These are phyloP conservation scores for Syngnathoides biaculeatus DNA, from an alignment of 2,113 vertebrate genomes.

Conservation along the genomic window DNA sequence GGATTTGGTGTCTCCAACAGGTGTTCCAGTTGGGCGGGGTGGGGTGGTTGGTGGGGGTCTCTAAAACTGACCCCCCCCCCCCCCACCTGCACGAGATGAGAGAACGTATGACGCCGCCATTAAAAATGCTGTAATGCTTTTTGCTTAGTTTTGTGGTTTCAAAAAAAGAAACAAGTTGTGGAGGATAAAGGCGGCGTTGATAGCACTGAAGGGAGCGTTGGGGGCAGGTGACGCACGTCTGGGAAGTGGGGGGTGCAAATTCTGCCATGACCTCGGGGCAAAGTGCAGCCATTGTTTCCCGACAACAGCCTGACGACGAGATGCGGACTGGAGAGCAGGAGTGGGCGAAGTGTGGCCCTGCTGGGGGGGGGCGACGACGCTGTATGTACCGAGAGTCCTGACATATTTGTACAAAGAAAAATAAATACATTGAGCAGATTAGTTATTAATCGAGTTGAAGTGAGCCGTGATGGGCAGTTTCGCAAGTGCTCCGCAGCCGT, in stretches of 20 bases:
- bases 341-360: background rate
- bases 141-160: background rate
- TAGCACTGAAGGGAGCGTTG: conserved; percentile 12
- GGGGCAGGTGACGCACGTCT: conserved; percentile 62
- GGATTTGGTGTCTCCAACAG: conserved; percentile 73
- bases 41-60: conserved; percentile 37
- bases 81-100: conserved; percentile 19
- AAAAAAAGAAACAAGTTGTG: background rate
- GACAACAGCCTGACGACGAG: conserved; percentile 3
- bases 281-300: conserved; percentile 51
- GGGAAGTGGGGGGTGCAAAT: conserved; percentile 9
- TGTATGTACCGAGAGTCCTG: background rate
- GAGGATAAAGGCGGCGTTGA: conserved; percentile 10
- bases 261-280: conserved; percentile 55
- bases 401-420: background rate
- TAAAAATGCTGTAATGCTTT: background rate
- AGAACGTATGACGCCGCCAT: background rate
- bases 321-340: background rate
- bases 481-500: background rate
- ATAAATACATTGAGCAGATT: background rate
- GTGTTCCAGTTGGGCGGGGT: conserved; percentile 55
- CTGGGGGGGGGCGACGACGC: background rate
- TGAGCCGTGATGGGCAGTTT: background rate
- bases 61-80: conserved; percentile 34
- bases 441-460: too few relatives aligned